These are phyloP conservation scores for Aspidoscelis tigris DNA, from an alignment of 2,113 vertebrate species.

Conservation along the genomic window DNA sequence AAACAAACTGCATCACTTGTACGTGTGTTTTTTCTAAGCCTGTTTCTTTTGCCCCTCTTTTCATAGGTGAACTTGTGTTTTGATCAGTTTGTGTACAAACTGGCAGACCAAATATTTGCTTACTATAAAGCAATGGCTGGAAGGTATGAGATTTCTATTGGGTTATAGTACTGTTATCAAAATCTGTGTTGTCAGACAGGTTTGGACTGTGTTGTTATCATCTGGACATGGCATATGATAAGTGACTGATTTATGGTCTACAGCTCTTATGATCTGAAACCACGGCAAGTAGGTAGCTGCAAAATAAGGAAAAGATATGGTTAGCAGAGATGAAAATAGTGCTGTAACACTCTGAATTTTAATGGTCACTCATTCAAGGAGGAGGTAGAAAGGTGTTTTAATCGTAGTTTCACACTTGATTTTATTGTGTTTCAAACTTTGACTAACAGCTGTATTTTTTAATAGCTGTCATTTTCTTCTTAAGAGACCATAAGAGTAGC, in stretches of 20 bases:
- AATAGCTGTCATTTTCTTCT: background rate
- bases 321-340: conserved; percentile 32
- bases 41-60: conserved; percentile 22
- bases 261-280: conserved; percentile 31
- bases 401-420: background rate
- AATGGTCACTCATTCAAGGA: background rate
- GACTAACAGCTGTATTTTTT: background rate
- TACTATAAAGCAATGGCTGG: conserved; percentile 99
- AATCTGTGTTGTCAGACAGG: conserved; percentile 25
- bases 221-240: background rate
- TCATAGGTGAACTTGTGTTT: conserved; percentile 97
- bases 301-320: background rate
- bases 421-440: background rate
- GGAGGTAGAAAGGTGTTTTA: background rate
- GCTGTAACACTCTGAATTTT: background rate
- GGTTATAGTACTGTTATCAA: conserved; percentile 33
- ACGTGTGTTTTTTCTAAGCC: background rate
- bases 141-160: conserved; percentile 81
- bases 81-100: conserved; percentile 99
- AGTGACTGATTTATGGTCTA: conserved; percentile 33
- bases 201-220: background rate
- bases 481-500: too few relatives aligned
- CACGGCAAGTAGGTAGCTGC: conserved; percentile 4
- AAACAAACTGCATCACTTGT: background rate
- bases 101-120: conserved; percentile 98